These are phyloP conservation scores for Lordiphosa stackelbergi DNA, from an alignment of 1,140 invertebrate species.

Conservation along the genomic window DNA sequence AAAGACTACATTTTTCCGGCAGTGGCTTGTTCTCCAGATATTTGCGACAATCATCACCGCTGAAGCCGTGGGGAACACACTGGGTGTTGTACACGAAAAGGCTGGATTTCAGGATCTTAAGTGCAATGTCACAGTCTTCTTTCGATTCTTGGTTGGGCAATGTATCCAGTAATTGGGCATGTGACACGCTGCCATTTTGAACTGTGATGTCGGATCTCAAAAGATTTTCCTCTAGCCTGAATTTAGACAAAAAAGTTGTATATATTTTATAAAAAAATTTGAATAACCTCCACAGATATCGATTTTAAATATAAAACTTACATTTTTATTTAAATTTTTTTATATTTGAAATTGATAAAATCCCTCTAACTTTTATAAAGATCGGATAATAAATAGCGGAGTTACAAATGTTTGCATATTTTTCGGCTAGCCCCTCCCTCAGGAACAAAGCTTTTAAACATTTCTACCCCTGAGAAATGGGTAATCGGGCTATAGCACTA, in stretches of 20 bases:
- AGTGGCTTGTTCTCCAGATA: slow-evolving; percentile 44
- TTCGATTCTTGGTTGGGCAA: slow-evolving; percentile 55
- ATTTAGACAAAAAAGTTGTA: background rate
- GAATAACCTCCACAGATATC: too few relatives aligned
- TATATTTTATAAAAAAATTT: too few relatives aligned
- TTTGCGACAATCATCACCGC: slow-evolving; percentile 39
- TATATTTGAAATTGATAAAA: too few relatives aligned
- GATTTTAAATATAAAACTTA: too few relatives aligned
- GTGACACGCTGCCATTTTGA: slow-evolving; percentile 62
- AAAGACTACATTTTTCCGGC: slow-evolving; percentile 38
- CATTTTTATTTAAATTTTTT: too few relatives aligned
- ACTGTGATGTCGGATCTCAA: slow-evolving; percentile 53
- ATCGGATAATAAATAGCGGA: too few relatives aligned
- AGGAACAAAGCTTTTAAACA: too few relatives aligned
- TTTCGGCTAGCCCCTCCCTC: too few relatives aligned
- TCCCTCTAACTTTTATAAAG: too few relatives aligned
- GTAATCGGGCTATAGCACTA: too few relatives aligned
- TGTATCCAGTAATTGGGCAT: slow-evolving; percentile 57
- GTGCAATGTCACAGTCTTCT: slow-evolving; percentile 55
- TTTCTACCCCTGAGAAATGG: too few relatives aligned
- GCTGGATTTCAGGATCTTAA: slow-evolving; percentile 63
- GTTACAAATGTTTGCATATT: too few relatives aligned
- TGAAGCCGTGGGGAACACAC: slow-evolving; percentile 40
- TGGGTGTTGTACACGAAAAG: slow-evolving; percentile 56
- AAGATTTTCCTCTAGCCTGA: slow-evolving; percentile 58